phyloP scores from a whole-genome alignment of 1,140 invertebrate species.

The Papilio aristodemus region DNA sequence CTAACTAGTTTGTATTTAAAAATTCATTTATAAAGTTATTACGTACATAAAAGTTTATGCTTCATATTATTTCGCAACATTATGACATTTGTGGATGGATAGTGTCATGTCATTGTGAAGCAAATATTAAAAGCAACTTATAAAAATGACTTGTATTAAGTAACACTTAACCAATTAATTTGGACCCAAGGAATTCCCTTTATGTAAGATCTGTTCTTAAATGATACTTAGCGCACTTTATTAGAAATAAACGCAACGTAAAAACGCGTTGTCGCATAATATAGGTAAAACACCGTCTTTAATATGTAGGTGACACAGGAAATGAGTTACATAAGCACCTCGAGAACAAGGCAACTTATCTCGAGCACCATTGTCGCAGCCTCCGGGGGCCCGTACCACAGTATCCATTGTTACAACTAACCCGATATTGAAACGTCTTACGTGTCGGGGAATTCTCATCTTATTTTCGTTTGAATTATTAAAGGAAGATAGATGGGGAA shows the following conservation, averaged over 20 bases:
- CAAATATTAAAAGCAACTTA: too few relatives aligned
- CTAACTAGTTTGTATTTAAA: too few relatives aligned
- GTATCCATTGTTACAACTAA: conserved; percentile 28
- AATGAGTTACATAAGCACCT: conserved; percentile 41
- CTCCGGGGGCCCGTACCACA: conserved; percentile 26
- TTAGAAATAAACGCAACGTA: background rate
- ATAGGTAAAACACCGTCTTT: background rate
- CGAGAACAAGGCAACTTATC: conserved; percentile 34
- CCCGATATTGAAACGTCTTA: conserved; percentile 30
- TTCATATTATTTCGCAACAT: too few relatives aligned
- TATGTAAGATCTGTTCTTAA: background rate
- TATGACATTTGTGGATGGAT: too few relatives aligned
- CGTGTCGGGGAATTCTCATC: conserved; percentile 21
- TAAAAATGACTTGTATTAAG: too few relatives aligned
- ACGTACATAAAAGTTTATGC: too few relatives aligned
- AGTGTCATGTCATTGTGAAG: too few relatives aligned
- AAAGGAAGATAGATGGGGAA: conserved; percentile 28
- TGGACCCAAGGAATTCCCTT: conserved; percentile 20
- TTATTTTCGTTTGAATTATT: conserved; percentile 31
- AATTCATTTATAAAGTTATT: too few relatives aligned
- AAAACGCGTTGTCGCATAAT: conserved; percentile 1
- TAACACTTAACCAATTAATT: too few relatives aligned
- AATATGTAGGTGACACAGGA: conserved; percentile 41
- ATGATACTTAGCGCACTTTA: background rate
- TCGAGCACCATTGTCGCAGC: conserved; percentile 26